Evolutionary conservation across 1,140 invertebrate genomes (phyloP), one percentile per base, ranked within the genome.

Genomic region (Psilanteris sp.): DNA sequence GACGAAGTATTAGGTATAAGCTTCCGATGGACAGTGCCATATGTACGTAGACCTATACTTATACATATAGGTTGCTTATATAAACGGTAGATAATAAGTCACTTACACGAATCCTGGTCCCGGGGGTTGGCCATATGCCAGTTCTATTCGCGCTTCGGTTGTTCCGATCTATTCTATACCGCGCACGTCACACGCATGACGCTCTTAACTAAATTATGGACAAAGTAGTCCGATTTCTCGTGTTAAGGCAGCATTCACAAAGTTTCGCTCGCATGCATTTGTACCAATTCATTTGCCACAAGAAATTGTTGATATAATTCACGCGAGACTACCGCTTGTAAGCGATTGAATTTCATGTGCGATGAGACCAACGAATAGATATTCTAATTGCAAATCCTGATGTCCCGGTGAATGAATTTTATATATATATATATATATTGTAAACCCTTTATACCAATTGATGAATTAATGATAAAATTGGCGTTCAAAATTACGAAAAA

Each of bases 181-280:
- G 80, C 79, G 66, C 84, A 83, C 80, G 86, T 87, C 86, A 87
- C 85, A 85, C 84, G 85, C 85, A 87, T 87, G 85, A 86, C 84
- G 85, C 84, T 86, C 85, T 87, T 86, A 86, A 84, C 83, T 87
- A 87, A 87, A 86, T 87, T 87, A 87, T 87, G 85, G 86, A 86
- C 83, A 86, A 87, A 86, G 86, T 87, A 85, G 83, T 86, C 57
- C 81, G 81, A 86, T 79, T 71, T 75, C 72, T 55, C 72, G 68
- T 68, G 67, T 68, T 79, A 71, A 75, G 77, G 72, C 52, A 68
- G 67, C 72, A 72, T 72, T 71, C 67, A 75, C 71, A 75, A 75
- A 76, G 72, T 79, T 79, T 77, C 74, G 66, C 61, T 31, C 66
- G 43, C 61, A 8, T 55, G 48, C 74, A 32, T 64, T 77, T 70